phyloP scores from a whole-genome alignment of 2,888 invertebrate genomes.

The Phyto melanocephala region DNA sequence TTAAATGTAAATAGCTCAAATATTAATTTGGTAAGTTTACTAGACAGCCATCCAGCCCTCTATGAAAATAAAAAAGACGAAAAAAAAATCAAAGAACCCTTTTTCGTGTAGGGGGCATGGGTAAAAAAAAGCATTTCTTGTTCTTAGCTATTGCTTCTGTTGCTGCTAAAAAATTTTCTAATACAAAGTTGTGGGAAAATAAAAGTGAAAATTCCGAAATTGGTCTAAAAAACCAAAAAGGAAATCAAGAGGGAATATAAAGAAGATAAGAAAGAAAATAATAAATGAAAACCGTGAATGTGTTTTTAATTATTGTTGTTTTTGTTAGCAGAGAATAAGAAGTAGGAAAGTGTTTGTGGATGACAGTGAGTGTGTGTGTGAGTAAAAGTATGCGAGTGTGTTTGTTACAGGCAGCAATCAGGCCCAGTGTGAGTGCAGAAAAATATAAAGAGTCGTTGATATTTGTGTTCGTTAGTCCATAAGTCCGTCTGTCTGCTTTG shows the following conservation, averaged over 20 bases:
- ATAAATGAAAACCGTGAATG: conserved; percentile 59
- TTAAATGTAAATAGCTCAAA: conserved; percentile 63
- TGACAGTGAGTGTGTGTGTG: not conserved
- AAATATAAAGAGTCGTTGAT: conserved; percentile 20
- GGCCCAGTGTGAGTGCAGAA: conserved; percentile 39
- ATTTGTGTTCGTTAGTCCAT: conserved; percentile 43
- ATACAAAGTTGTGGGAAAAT: conserved; percentile 47
- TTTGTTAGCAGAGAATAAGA: conserved; percentile 27
- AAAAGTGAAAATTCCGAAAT: conserved; percentile 63
- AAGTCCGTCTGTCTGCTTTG: conserved; percentile 11
- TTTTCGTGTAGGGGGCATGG: conserved; percentile 48
- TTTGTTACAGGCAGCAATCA: conserved; percentile 51
- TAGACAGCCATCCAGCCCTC: conserved; percentile 14
- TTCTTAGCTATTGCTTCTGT: conserved; percentile 32
- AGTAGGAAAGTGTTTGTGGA: conserved; percentile 41
- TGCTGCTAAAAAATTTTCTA: conserved; percentile 46
- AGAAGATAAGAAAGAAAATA: conserved; percentile 49
- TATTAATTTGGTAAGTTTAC: conserved; percentile 62
- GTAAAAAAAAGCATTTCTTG: conserved; percentile 45
- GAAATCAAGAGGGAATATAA: conserved; percentile 44
- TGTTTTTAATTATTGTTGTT: conserved; percentile 55
- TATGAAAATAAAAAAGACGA: conserved; percentile 11
- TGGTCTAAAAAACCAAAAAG: conserved; percentile 46
- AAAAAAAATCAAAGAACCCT: conserved; percentile 36
- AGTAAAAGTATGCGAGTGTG: not conserved